Evolutionary conservation across 2,888 invertebrate genomes (phyloP).

Genomic region (Bruchidius siliquastri): DNA sequence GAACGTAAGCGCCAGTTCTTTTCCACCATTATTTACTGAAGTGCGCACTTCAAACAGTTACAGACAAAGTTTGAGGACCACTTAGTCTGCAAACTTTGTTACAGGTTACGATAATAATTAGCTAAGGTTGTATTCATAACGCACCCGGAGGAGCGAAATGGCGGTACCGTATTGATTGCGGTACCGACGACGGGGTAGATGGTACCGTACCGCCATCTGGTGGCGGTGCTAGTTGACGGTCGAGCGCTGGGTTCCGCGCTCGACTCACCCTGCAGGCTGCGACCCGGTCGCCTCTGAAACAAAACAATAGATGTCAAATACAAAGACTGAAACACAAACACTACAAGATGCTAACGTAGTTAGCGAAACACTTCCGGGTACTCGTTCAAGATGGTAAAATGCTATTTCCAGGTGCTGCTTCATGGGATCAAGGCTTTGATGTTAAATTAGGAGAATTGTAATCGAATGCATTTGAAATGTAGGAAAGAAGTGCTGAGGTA

Average conservation of each 20-base stretch:
- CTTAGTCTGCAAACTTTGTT: neutral
- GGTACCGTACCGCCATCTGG: slow-evolving; percentile 32
- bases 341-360: too few species aligned
- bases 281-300: slow-evolving; percentile 54
- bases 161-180: neutral
- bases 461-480: too few species aligned
- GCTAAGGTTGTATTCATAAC: neutral
- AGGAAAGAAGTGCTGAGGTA: too few species aligned
- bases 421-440: too few species aligned
- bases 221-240: slow-evolving; percentile 24
- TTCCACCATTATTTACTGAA: neutral
- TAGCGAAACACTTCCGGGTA: too few species aligned
- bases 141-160: neutral
- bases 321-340: neutral
- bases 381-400: too few species aligned
- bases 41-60: neutral
- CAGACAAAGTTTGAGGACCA: neutral
- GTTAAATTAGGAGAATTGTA: too few species aligned
- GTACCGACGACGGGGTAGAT: slow-evolving; percentile 21
- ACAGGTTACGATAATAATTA: neutral
- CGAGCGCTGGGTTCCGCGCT: slow-evolving; percentile 47
- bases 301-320: slow-evolving; percentile 10
- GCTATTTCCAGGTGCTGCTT: too few species aligned
- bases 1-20: neutral
- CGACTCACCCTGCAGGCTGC: slow-evolving; percentile 58